Base-by-base conservation (phyloP, 2,113 vertebrate genomes). In the Paracanthobrama guichenoti region DNA sequence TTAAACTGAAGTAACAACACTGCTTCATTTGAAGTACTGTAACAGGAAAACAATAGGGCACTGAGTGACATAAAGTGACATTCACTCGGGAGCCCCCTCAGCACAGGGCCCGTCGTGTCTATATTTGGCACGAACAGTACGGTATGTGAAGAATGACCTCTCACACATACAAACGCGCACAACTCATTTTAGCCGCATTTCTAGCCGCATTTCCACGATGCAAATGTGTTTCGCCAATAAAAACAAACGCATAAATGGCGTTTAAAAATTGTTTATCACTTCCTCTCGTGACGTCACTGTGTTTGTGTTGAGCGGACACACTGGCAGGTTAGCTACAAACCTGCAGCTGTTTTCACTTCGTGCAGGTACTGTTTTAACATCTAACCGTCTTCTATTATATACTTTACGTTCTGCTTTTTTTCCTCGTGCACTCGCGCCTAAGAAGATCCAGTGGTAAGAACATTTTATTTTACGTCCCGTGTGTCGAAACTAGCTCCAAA, bases 281-380 rank as follows among this genome's bases (percentile, higher is more conserved):
- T 69, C 55, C 77, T 72, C 22, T 60, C 44, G n/a, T 90, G 88
- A 92, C 93, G 92, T 79, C 5, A 76, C 31, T 16, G 79, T 94
- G 92, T 94, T 94, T 92, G 89, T 88, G 92, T 90, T 64, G 71
- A 86, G 26, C 78, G 42, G 83, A 35, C 46, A 66, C 39, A 35
- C 48, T 24, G 44, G 48, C 31, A 48, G 62, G 16, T 82, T 82
- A 71, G 80, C 79, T 39, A 6, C 80, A 72, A 42, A 24, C 28
- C 50, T 42, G 64, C 66, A 71, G 80, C 66, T 82, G 64, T 24
- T 82, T 80, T 67, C 79, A 50, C 35, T 82, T 72, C 83, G 0
- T 87, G 48, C 87, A 20, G 81, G 82, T 77, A 66, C 26, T 1
- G 0, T 67, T 81, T 87, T 59, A 85, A 88, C 85, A 87, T 67